phyloP scores from a whole-genome alignment of 2,888 invertebrate genomes.

The Elysia crispata region DNA sequence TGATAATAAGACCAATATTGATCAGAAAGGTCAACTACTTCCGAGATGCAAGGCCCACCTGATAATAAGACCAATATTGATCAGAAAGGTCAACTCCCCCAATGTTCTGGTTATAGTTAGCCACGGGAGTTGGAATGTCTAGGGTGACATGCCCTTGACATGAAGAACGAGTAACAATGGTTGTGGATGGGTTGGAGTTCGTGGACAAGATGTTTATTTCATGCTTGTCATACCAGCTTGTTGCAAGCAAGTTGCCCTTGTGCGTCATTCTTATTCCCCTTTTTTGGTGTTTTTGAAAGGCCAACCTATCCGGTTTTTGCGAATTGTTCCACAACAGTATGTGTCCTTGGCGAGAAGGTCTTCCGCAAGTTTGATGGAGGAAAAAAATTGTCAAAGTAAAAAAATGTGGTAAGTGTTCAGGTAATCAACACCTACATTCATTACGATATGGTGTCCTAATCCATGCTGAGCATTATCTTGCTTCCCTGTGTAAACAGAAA shows the following conservation, averaged over 20 bases:
- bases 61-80: neutral
- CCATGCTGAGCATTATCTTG: neutral
- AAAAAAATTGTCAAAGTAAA: neutral
- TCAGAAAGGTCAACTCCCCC: slow-evolving; percentile 3
- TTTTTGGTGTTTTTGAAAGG: neutral
- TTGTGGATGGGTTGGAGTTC: slow-evolving; percentile 1
- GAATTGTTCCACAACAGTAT: slow-evolving; percentile 1
- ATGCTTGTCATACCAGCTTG: slow-evolving; percentile 3
- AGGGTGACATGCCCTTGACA: too few species aligned
- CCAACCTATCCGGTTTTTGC: neutral
- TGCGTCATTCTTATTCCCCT: neutral
- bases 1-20: neutral
- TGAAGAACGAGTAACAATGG: neutral
- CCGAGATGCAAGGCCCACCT: neutral
- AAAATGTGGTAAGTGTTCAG: neutral
- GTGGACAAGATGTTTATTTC: slow-evolving; percentile 5
- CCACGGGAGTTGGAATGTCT: neutral
- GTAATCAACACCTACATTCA: neutral
- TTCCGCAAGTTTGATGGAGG: neutral
- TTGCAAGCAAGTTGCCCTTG: slow-evolving; percentile 18
- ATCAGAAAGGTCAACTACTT: neutral
- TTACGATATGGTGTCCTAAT: too few species aligned
- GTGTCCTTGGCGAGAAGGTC: neutral
- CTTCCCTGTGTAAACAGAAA: slow-evolving; percentile 28
- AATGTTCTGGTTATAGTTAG: neutral